phyloP scores from a whole-genome alignment of 2,888 invertebrate species.

The Leptopilina drosophilae region DNA sequence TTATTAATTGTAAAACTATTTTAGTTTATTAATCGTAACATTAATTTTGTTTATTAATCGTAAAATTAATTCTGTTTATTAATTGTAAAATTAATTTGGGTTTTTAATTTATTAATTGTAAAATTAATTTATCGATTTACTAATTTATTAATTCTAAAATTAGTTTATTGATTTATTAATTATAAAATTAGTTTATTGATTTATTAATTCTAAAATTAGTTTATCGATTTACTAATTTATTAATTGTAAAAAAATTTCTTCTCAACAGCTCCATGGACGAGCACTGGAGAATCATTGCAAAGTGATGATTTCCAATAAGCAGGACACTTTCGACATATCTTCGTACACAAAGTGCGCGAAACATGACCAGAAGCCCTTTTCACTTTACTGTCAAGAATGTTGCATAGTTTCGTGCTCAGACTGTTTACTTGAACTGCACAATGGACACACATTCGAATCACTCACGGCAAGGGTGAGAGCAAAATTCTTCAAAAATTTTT shows the following conservation, averaged over 20 bases:
- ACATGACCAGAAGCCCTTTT: slow-evolving; percentile 67
- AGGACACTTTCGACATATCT: neutral
- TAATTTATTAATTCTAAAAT: no score
- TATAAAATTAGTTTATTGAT: no score
- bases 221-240: no score
- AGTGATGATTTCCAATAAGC: slow-evolving; percentile 45
- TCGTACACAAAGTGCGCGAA: slow-evolving; percentile 63
- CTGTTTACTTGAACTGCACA: slow-evolving; percentile 75
- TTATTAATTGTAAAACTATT: no score
- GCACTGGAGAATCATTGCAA: slow-evolving; percentile 70
- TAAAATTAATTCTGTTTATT: no score
- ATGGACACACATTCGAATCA: slow-evolving; percentile 67
- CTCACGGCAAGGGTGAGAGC: slow-evolving; percentile 72
- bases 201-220: no score
- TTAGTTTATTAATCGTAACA: no score
- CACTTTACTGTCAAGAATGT: slow-evolving; percentile 76
- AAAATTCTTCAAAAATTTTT: slow-evolving; percentile 24
- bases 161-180: no score
- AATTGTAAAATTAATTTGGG: no score
- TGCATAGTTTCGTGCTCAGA: slow-evolving; percentile 74
- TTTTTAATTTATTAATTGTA: no score
- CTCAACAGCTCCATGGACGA: slow-evolving; percentile 72
- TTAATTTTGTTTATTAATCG: no score
- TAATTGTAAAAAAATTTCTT: slow-evolving; percentile 14
- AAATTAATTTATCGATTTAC: no score